Evolutionary conservation across 2,113 vertebrate genomes (phyloP).

Genomic region (Myodes glareolus): DNA sequence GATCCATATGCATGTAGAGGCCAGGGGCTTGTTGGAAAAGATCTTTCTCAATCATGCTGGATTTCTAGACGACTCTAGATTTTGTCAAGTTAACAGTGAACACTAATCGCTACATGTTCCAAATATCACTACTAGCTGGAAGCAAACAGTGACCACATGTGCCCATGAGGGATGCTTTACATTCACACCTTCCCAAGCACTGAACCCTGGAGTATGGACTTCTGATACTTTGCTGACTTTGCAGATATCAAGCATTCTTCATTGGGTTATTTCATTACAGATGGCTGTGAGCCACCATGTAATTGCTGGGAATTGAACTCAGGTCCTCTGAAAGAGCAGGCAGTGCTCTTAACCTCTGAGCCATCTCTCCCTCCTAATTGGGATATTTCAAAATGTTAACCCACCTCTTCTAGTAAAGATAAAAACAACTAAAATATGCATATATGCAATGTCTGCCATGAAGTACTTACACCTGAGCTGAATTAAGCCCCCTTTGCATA

Average conservation of each 20-base stretch:
- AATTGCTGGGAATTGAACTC: too few species aligned
- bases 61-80: neutral
- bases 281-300: too few species aligned
- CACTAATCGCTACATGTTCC: neutral
- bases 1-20: neutral
- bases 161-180: neutral
- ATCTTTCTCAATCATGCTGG: neutral
- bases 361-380: neutral
- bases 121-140: neutral
- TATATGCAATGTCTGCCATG: neutral
- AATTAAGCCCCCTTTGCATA: neutral
- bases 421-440: neutral
- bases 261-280: neutral
- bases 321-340: too few species aligned
- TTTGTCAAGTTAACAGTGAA: neutral
- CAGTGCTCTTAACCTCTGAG: too few species aligned
- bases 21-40: neutral
- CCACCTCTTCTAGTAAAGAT: neutral
- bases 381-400: neutral
- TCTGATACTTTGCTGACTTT: neutral
- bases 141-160: neutral
- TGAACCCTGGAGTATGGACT: neutral
- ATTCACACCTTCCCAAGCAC: neutral
- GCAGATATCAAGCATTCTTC: neutral
- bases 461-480: neutral